Conservation (phyloP, 2,797 vertebrate genomes). For the Gadopsis bispinosus region DNA sequence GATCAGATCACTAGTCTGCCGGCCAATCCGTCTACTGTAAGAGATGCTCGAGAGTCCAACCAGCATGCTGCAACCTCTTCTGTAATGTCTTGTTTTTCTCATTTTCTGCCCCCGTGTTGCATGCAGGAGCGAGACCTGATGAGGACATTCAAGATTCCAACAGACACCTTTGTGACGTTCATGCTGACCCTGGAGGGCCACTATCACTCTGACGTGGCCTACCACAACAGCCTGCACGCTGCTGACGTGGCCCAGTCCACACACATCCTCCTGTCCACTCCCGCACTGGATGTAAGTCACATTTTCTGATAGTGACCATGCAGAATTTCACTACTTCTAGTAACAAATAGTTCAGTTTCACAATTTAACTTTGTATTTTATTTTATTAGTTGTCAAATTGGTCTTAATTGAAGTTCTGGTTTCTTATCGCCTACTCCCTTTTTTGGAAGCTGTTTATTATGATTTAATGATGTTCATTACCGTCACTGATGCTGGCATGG, state of each 20-base stretch:
- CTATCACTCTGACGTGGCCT: slow-evolving; percentile 95
- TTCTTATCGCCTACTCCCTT: background rate
- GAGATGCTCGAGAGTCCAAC: background rate
- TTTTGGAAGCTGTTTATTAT: slow-evolving; percentile 17
- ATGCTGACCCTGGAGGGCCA: slow-evolving; percentile 98
- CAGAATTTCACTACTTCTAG: too few relatives aligned
- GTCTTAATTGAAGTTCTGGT: background rate
- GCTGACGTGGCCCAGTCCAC: slow-evolving; percentile 98
- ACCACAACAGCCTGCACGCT: slow-evolving; percentile 98
- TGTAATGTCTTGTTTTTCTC: slow-evolving; percentile 12
- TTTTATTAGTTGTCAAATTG: background rate
- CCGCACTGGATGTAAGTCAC: slow-evolving; percentile 92
- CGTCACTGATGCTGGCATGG: slow-evolving; percentile 61
- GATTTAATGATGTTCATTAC: slow-evolving; percentile 23
- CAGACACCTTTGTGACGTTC: slow-evolving; percentile 95
- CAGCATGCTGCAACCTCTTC: background rate
- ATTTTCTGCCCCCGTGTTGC: slow-evolving; percentile 20
- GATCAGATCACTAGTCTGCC: background rate
- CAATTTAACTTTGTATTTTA: background rate
- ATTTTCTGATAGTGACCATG: background rate
- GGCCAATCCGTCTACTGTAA: background rate
- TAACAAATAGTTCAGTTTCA: background rate
- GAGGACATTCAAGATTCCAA: slow-evolving; percentile 96
- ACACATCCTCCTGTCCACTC: slow-evolving; percentile 95
- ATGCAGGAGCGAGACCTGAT: slow-evolving; percentile 95